Base-by-base conservation (phyloP, 2,888 invertebrate species). In the Brassicogethes aeneus region DNA sequence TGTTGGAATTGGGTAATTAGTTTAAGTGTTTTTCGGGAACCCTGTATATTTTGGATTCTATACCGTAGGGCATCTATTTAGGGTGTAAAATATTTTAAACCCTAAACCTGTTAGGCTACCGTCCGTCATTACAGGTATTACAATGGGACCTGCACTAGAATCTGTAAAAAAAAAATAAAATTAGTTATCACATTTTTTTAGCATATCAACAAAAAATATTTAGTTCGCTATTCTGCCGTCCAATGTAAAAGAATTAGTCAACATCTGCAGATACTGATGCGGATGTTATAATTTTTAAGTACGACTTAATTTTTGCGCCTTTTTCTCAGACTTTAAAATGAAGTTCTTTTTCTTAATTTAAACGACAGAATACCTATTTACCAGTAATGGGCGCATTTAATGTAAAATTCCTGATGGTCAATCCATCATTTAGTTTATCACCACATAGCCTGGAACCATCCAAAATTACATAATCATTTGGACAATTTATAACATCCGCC, bases 401-500 rank as follows among this genome's bases (percentile, higher is more conserved):
- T 7, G 76, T 74, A 54, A 80, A 81, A 61, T 84, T 79, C 17
- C 74, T 71, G 13, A 71, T 62, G 1, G 73, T 61, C 1, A 76
- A 72, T 1, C 80, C 85, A 59, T 86, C 85, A 56, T 85, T 86
- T 12, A 85, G 70, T 17, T 79, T 71, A 39, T 83, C 82, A 0
- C 85, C 86, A 53, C 86, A 87, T 2, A 87, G 67, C 40, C 85
- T 70, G 15, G 79, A 73, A 10, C 82, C 82, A 37, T 81, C 77
- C 45, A 85, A 70, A 2, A 81, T 70, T 34, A 86, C 70, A 68
- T 79, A 87, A 60, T 86, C 86, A 49, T 79, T 78, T 0, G 85
- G 84, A 59, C 86, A 87, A 63, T 83, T 81, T 53, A 80, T 76
- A 40, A 82, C 75, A 55, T 85, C 85, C 35, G 80, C 80, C 0